Evolutionary conservation across 2,113 vertebrate genomes (phyloP).

Genomic region (Dermatemys mawii): DNA sequence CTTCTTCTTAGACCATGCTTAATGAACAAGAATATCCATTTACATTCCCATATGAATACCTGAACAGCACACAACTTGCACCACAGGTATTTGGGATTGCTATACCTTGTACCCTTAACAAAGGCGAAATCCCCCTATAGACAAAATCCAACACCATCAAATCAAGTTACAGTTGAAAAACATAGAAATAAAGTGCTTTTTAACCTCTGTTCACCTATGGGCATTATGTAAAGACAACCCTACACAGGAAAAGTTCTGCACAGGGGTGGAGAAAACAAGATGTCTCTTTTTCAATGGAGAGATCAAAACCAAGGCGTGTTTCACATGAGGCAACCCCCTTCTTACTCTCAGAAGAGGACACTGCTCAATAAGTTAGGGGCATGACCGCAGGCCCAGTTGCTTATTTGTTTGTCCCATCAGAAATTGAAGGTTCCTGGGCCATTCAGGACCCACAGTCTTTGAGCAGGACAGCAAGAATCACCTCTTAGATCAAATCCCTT

Average conservation of each 20-base stretch:
- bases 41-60: rapidly evolving
- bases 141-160: not conserved
- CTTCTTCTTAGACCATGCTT: not conserved
- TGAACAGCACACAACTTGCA: not conserved
- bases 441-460: not conserved
- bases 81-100: not conserved
- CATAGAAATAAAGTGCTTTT: not conserved
- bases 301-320: not conserved
- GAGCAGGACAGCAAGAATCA: not conserved
- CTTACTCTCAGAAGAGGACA: not conserved
- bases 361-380: not conserved
- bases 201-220: not conserved
- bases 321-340: not conserved
- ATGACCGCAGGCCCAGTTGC: not conserved
- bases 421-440: not conserved
- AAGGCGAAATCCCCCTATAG: not conserved
- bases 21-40: not conserved
- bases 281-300: not conserved
- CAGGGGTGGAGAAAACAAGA: not conserved
- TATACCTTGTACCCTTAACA: not conserved
- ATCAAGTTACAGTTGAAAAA: not conserved
- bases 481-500: not conserved
- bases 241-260: not conserved
- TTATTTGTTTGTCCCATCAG: not conserved
- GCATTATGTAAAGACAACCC: not conserved